Evolutionary conservation across 2,113 vertebrate species (phyloP), one percentile per base, ranked within the genome.

Genomic region (Nothobranchius kuhntae): DNA sequence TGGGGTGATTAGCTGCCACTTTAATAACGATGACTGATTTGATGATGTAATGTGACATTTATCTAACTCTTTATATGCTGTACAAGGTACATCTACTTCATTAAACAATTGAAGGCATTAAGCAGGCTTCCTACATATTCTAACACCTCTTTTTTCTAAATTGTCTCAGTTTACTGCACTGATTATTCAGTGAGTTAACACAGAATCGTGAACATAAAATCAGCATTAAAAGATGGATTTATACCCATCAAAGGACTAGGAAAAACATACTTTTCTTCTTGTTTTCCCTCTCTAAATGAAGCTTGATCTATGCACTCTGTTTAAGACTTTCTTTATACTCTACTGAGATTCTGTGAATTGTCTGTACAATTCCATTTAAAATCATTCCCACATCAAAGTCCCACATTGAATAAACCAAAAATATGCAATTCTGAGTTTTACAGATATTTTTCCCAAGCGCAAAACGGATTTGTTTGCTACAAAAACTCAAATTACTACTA

Each of bases 1-100:
- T 21, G 38, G 10, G 21, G 55, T 38, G 14, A 38, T 56, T 56
- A 38, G 54, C n/a, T 57, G 55, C 15, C 26, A 21, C 38, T 57
- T 57, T 21, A 15, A 40, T 38, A 57, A 13, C 13, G n/a, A 42
- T 40, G 36, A 57, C 40, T 57, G 38, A 57, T 57, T 57, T 40
- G n/a, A 57, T 57, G n/a, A 57, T 40, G 14, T 57, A n/a, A 42
- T 21, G 9, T 21, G 38, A 42, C 55, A 57, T 57, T 57, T 55
- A 55, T 13, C 12, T 14, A 36, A 30, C 11, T 13, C 36, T 55
- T 55, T 36, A 30, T 15, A 35, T 35, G 26, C 9, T 13, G 3
- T 42, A 57, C n/a, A 8, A 12, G 36, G 36, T 57, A 21, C n/a
- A 6, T 13, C 15, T 40, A n/a, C 55, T 57, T 57, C 9, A 42